These are phyloP conservation scores for Saccopteryx bilineata DNA, from an alignment of 2,113 vertebrate species.

Conservation along the genomic window DNA sequence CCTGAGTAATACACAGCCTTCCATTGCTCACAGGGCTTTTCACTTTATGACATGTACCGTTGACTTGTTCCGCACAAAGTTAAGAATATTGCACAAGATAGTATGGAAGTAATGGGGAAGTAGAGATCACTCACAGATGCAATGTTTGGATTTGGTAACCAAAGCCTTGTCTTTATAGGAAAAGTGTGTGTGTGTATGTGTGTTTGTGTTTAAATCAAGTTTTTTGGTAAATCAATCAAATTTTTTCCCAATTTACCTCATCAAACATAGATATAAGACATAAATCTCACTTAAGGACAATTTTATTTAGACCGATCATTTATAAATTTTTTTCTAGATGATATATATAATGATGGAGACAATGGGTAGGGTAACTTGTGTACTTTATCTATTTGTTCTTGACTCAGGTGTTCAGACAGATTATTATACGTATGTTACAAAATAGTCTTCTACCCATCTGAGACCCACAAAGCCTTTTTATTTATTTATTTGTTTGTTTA, in stretches of 20 bases:
- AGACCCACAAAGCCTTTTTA: background rate
- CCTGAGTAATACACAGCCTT: background rate
- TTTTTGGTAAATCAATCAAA: background rate
- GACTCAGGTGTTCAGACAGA: background rate
- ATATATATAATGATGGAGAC: background rate
- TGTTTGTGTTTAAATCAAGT: background rate
- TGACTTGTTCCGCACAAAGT: background rate
- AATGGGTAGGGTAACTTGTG: background rate
- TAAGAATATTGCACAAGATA: background rate
- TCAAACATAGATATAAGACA: background rate
- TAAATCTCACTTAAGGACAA: constrained; percentile 5
- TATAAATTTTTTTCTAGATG: background rate
- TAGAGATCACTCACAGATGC: background rate
- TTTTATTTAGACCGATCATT: background rate
- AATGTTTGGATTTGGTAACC: background rate
- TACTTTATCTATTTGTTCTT: constrained; percentile 32
- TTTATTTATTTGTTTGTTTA: too few species aligned
- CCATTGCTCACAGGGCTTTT: background rate
- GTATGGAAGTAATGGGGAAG: background rate
- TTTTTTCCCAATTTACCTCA: background rate
- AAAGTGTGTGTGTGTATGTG: background rate
- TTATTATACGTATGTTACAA: background rate
- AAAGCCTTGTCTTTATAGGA: constrained; percentile 12
- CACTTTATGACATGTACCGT: background rate
- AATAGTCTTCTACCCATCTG: background rate